A percentile compares a stretch with the other conserved stretches of the same genome.
These are phyloP conservation scores for Anguilla rostrata DNA, from an alignment of 2,113 vertebrate genomes.

Conservation along the genomic window DNA sequence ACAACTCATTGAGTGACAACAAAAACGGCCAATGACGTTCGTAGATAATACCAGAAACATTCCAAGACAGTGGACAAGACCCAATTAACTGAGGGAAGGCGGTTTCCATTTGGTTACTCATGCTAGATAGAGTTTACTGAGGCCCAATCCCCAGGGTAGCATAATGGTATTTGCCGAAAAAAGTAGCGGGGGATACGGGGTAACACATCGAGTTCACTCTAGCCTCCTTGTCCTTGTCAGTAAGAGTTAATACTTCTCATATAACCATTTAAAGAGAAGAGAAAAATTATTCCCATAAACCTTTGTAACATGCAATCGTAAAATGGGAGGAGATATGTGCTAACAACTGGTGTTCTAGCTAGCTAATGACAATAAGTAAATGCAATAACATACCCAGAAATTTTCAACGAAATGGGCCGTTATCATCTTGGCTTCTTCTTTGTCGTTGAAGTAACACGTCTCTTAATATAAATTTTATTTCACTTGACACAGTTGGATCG, in stretches of 20 bases:
- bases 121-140: slow-evolving; percentile 61
- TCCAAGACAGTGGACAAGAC: slow-evolving; percentile 38
- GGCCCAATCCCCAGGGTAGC: slow-evolving; percentile 67
- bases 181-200: slow-evolving; percentile 36
- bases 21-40: slow-evolving; percentile 55
- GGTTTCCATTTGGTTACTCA: slow-evolving; percentile 44
- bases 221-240: neutral
- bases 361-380: slow-evolving; percentile 46
- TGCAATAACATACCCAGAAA: slow-evolving; percentile 83
- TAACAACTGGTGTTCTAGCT: slow-evolving; percentile 28
- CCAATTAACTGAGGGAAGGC: slow-evolving; percentile 55
- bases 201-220: slow-evolving; percentile 16
- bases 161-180: slow-evolving; percentile 54
- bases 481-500: slow-evolving; percentile 56
- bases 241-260: slow-evolving; percentile 34
- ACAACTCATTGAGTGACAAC: slow-evolving; percentile 50
- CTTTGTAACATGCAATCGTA: neutral
- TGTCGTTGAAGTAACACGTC: slow-evolving; percentile 41
- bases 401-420: slow-evolving; percentile 89
- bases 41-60: slow-evolving; percentile 49
- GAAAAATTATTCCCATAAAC: neutral
- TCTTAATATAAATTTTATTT: slow-evolving; percentile 44
- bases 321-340: slow-evolving; percentile 4
- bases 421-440: slow-evolving; percentile 74
- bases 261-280: slow-evolving; percentile 20